Base-by-base conservation (phyloP, 2,113 vertebrate species). In the Onychorhynchus coronatus region DNA sequence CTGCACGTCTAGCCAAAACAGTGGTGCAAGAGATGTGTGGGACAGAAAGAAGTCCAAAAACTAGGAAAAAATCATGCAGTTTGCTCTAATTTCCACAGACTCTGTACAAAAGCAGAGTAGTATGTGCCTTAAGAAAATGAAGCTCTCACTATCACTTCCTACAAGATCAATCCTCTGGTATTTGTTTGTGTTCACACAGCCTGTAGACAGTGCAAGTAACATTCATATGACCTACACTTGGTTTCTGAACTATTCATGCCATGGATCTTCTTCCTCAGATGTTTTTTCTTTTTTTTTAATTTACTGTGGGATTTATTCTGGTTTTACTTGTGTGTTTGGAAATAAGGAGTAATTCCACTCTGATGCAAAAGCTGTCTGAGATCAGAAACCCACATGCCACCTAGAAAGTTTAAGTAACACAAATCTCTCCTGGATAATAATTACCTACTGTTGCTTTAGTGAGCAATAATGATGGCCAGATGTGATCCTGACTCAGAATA, bases 401-500 rank as follows among this genome's bases (percentile, higher is more conserved):
- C 73, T 84, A 89, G 68, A 90, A 97, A 92, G 88, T 68, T 18
- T 7, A 5, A 77, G 67, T 92, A 88, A 93, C 56, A 47, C 56
- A 88, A 72, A n/a, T 75, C 35, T 86, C 56, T 87, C 68, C 73
- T n/a, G 52, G 31, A 68, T 44, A 88, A 24, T 91, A 88, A 91
- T 81, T 93, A 80, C 88, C 56, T 72, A 56, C 65, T 95, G 88
- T 68, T 96, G 92, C 88, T 96, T 93, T 84, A 84, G 72, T 94
- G 79, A 94, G 88, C 92, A 96, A 77, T 96, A 91, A 90, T 63
- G 76, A 94, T 3, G 4, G 65, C 89, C 92, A 85, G 67, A 92
- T 71, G 65, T 77, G 85, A 72, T 88, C 93, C 56, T 96, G 92
- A 96, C 78, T 95, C 93, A 97, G 90, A 86, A 33, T 31, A 80